phyloP scores from a whole-genome alignment of 2,888 invertebrate genomes.

The Myopa testacea region DNA sequence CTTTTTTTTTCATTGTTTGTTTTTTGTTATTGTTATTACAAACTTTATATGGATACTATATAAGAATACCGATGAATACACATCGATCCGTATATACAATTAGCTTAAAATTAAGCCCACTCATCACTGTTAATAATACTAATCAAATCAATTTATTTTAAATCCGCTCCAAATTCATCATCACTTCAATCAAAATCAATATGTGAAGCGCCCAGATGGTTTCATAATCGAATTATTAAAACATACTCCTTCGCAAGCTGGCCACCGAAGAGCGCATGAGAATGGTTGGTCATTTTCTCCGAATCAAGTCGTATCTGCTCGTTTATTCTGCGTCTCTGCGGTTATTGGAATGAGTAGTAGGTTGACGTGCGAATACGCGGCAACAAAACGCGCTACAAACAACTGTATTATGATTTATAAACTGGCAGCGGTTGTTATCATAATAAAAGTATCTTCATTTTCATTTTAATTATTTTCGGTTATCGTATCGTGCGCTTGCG shows the following conservation, averaged over 20 bases:
- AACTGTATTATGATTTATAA: slow-evolving; percentile 48
- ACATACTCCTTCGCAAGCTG: slow-evolving; percentile 6
- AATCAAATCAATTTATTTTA: background rate
- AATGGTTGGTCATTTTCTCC: slow-evolving; percentile 3
- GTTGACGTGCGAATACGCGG: slow-evolving; percentile 29
- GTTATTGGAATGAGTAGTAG: background rate
- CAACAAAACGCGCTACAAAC: slow-evolving; percentile 27
- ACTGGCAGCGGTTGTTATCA: slow-evolving; percentile 49
- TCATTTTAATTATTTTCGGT: slow-evolving; percentile 53
- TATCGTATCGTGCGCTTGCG: slow-evolving; percentile 32
- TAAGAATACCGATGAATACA: too few relatives aligned
- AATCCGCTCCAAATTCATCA: slow-evolving; percentile 46
- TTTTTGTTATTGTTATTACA: too few relatives aligned
- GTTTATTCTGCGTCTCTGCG: background rate
- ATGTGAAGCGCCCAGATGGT: slow-evolving; percentile 32
- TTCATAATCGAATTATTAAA: slow-evolving; percentile 41
- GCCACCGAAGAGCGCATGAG: slow-evolving; percentile 25
- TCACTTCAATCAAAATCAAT: slow-evolving; percentile 48
- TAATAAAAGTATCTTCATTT: slow-evolving; percentile 49
- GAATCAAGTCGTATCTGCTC: background rate
- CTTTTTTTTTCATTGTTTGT: too few relatives aligned
- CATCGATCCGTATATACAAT: too few relatives aligned
- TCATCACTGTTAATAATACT: too few relatives aligned
- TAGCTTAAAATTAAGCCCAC: too few relatives aligned
- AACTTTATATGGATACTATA: too few relatives aligned